Conservation (phyloP, 1,140 invertebrate species). For the Diploscapter pachys region DNA sequence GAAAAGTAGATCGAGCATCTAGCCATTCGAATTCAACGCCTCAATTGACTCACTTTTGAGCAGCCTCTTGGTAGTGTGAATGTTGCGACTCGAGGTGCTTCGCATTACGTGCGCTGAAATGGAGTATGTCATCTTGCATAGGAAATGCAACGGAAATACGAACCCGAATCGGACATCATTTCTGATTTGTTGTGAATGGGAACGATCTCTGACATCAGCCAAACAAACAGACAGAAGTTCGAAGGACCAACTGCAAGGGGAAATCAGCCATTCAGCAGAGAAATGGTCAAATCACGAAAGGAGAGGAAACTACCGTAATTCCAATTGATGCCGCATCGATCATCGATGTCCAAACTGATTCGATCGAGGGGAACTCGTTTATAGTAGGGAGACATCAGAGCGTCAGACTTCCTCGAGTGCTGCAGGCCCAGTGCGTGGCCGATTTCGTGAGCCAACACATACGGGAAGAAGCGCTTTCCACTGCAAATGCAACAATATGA, state of each 20-base stretch:
- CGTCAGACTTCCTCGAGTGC: conserved; percentile 19
- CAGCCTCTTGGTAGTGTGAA: conserved; percentile 10
- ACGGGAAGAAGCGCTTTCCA: conserved; percentile 31
- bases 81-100: conserved; percentile 1
- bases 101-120: conserved; percentile 2
- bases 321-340: conserved; percentile 34
- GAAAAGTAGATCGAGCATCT: conserved; percentile 6
- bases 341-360: conserved; percentile 27
- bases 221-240: conserved; percentile 27
- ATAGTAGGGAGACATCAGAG: conserved; percentile 32
- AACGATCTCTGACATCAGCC: conserved; percentile 33
- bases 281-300: not conserved
- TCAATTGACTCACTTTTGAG: conserved; percentile 23
- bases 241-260: conserved; percentile 20
- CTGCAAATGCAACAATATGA: not conserved
- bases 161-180: not conserved
- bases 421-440: conserved; percentile 33
- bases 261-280: not conserved
- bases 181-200: conserved; percentile 21
- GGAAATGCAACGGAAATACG: conserved; percentile 3
- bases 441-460: conserved; percentile 34
- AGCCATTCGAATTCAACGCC: not conserved
- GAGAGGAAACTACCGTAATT: conserved; percentile 18
- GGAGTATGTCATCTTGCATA: conserved; percentile 5
- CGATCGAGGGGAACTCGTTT: conserved; percentile 21